Percentiles rank a stretch among this genome's conserved stretches.
Conservation (phyloP, 2,113 vertebrate genomes). For the Oophaga pumilio region DNA sequence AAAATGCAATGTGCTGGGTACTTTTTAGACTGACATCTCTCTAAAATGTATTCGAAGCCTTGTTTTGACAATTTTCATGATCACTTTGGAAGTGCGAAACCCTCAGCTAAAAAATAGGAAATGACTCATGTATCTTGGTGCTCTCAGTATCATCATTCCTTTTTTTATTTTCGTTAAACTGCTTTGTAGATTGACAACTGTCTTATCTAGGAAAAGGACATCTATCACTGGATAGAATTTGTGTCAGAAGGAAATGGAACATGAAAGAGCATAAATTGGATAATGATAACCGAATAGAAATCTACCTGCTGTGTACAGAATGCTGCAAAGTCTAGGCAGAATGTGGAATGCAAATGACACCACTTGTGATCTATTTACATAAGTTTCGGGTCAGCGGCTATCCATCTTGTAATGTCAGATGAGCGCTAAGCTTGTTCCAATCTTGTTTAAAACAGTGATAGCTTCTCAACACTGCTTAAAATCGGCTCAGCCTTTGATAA, state of each 20-base stretch:
- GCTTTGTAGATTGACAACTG: constrained; percentile 32
- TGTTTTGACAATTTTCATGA: constrained; percentile 23
- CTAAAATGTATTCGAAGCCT: neutral
- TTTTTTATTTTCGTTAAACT: constrained; percentile 9
- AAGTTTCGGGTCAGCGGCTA: constrained; percentile 27
- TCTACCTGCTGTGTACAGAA: neutral
- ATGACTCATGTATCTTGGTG: constrained; percentile 10
- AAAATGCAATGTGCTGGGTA: neutral
- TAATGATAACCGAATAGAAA: neutral
- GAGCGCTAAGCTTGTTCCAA: constrained; percentile 9
- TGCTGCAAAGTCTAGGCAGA: neutral
- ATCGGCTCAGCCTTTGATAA: constrained; percentile 34
- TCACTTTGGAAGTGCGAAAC: constrained; percentile 20
- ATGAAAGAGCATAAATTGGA: constrained; percentile 19
- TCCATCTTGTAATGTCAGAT: constrained; percentile 35
- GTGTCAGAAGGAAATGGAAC: neutral
- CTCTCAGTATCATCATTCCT: neutral
- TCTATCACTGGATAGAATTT: constrained; percentile 20
- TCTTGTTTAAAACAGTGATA: constrained; percentile 45
- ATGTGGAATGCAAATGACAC: neutral
- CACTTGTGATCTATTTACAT: constrained; percentile 39
- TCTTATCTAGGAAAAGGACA: constrained; percentile 8
- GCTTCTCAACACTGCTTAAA: constrained; percentile 25
- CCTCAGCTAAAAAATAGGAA: neutral
- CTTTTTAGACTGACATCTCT: neutral